Evolutionary conservation across 2,888 invertebrate species (phyloP).

Genomic region (Ectemnius continuus): DNA sequence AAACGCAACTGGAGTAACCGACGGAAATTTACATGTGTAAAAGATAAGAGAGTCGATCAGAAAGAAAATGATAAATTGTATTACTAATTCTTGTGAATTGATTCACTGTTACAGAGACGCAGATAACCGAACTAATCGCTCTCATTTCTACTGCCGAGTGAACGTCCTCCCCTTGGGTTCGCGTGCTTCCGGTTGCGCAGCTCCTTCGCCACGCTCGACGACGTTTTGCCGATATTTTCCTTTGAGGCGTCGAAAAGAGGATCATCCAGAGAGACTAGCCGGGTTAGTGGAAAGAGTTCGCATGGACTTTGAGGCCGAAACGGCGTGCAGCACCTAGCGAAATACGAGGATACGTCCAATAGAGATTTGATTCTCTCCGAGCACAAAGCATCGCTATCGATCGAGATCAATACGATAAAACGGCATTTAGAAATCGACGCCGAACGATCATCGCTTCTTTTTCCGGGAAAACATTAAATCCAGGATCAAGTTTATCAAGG

Average conservation of each 20-base stretch:
- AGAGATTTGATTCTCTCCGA: not conserved
- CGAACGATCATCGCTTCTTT: too few relatives aligned
- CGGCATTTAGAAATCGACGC: not conserved
- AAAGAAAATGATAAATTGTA: too few relatives aligned
- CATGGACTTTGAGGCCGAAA: conserved; percentile 18
- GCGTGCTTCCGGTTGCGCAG: not conserved
- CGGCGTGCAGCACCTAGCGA: conserved; percentile 34
- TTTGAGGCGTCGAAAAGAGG: conserved; percentile 24
- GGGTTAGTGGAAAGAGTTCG: conserved; percentile 16
- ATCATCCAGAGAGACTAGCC: conserved; percentile 17
- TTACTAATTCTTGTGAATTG: too few relatives aligned
- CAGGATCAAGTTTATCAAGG: not conserved
- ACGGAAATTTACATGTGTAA: too few relatives aligned
- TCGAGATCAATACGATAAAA: not conserved
- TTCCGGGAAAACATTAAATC: too few relatives aligned
- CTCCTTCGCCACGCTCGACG: not conserved
- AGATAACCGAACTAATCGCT: too few relatives aligned
- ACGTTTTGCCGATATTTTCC: conserved; percentile 33
- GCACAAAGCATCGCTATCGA: not conserved
- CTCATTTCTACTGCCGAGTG: too few relatives aligned
- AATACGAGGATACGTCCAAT: conserved; percentile 15
- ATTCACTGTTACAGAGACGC: too few relatives aligned
- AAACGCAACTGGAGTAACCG: too few relatives aligned
- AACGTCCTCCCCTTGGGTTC: too few relatives aligned
- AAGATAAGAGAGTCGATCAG: too few relatives aligned